phyloP scores from a whole-genome alignment of 2,113 vertebrate genomes.

The Monopterus albus region DNA sequence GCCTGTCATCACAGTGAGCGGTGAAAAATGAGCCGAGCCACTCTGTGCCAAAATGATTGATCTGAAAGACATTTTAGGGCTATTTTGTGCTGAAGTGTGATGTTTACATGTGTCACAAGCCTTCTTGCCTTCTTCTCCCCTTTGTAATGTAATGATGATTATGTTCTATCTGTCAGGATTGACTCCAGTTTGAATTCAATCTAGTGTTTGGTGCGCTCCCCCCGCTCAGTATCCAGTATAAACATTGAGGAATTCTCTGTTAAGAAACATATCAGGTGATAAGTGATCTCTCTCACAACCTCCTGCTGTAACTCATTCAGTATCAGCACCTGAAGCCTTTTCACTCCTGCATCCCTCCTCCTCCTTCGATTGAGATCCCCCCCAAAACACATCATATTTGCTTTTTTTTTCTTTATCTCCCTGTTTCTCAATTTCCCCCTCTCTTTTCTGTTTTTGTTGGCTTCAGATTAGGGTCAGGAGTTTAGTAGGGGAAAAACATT shows the following conservation, averaged over 20 bases:
- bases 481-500: conserved; percentile 84
- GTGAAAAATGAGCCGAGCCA: conserved; percentile 50
- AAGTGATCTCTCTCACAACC: neutral
- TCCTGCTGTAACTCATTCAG: conserved; percentile 6
- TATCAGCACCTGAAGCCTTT: conserved; percentile 19
- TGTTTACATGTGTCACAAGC: conserved; percentile 40
- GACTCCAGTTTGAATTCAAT: neutral
- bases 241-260: conserved; percentile 22
- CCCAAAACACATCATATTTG: conserved; percentile 37
- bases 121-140: neutral
- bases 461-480: conserved; percentile 82
- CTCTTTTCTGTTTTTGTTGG: conserved; percentile 71
- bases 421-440: conserved; percentile 53
- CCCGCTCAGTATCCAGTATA: neutral
- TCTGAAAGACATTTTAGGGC: conserved; percentile 42
- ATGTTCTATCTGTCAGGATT: conserved; percentile 28
- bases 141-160: conserved; percentile 37
- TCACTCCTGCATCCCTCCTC: neutral
- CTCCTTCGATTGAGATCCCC: conserved; percentile 37
- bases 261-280: conserved; percentile 12
- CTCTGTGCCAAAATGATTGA: conserved; percentile 32
- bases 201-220: neutral
- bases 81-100: conserved; percentile 34
- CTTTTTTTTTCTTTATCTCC: conserved; percentile 19
- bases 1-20: conserved; percentile 60